These are phyloP conservation scores for Thamnophis sirtalis DNA, from an alignment of 2,113 vertebrate species.

Conservation along the genomic window DNA sequence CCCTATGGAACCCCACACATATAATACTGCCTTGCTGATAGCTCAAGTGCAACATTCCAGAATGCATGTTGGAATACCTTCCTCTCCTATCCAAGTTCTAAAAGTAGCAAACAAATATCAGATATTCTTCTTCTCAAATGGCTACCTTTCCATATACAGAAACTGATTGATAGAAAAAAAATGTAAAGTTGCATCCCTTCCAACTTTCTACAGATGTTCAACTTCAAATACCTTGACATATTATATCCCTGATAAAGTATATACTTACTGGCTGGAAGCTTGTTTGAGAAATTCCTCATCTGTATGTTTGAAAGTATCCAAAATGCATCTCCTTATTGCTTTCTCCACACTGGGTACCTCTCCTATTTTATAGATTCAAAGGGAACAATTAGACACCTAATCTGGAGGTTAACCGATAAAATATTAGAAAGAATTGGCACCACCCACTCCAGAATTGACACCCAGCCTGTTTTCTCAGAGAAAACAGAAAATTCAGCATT, in stretches of 20 bases:
- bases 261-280: slow-evolving; percentile 93
- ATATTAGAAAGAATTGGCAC: neutral
- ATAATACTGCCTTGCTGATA: neutral
- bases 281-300: slow-evolving; percentile 95
- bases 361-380: slow-evolving; percentile 64
- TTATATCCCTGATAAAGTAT: rapidly evolving
- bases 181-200: neutral
- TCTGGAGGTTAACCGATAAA: neutral
- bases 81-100: neutral
- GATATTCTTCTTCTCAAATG: neutral
- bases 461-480: neutral
- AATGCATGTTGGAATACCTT: neutral
- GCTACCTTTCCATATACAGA: neutral
- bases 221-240: neutral
- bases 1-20: neutral
- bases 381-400: neutral
- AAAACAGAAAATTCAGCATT: neutral
- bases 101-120: neutral
- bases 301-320: slow-evolving; percentile 90
- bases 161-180: neutral
- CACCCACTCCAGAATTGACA: neutral
- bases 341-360: slow-evolving; percentile 84
- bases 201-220: neutral
- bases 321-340: slow-evolving; percentile 86
- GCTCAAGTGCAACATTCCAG: neutral